These are phyloP conservation scores for Lypha dubia DNA, from an alignment of 2,888 invertebrate genomes.

Conservation along the genomic window DNA sequence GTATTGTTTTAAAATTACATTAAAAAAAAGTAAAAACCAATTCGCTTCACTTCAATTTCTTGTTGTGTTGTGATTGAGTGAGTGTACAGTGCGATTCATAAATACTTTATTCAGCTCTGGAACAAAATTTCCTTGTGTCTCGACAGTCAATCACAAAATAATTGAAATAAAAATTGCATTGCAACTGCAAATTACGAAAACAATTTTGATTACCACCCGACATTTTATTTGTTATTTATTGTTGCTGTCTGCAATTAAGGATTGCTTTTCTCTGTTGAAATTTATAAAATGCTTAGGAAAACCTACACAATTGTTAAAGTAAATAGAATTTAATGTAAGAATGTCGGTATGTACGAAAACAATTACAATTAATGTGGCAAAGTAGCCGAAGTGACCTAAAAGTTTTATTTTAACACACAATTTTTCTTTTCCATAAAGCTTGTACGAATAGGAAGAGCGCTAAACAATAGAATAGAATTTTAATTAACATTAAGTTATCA, in stretches of 20 bases:
- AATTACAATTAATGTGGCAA: neutral
- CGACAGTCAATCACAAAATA: conserved; percentile 66
- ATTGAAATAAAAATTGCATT: conserved; percentile 70
- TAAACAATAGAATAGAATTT: neutral
- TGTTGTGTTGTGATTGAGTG: neutral
- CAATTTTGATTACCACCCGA: conserved; percentile 47
- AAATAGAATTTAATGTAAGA: conserved; percentile 51
- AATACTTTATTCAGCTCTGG: conserved; percentile 44
- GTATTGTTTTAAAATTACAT: neutral
- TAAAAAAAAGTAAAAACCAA: neutral
- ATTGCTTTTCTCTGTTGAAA: neutral
- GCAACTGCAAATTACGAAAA: conserved; percentile 46
- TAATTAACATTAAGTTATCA: neutral
- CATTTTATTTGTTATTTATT: conserved; percentile 32
- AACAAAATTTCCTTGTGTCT: conserved; percentile 48
- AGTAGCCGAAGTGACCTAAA: neutral
- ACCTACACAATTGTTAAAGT: conserved; percentile 53
- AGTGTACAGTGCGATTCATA: conserved; percentile 49
- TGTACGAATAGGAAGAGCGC: neutral
- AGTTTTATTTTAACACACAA: neutral
- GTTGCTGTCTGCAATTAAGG: conserved; percentile 55
- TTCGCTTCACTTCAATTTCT: neutral
- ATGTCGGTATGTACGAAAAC: neutral
- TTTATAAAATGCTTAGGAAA: conserved; percentile 26
- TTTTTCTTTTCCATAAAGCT: neutral